These are phyloP conservation scores for Bombus balteatus DNA, from an alignment of 1,140 invertebrate genomes.

Conservation along the genomic window DNA sequence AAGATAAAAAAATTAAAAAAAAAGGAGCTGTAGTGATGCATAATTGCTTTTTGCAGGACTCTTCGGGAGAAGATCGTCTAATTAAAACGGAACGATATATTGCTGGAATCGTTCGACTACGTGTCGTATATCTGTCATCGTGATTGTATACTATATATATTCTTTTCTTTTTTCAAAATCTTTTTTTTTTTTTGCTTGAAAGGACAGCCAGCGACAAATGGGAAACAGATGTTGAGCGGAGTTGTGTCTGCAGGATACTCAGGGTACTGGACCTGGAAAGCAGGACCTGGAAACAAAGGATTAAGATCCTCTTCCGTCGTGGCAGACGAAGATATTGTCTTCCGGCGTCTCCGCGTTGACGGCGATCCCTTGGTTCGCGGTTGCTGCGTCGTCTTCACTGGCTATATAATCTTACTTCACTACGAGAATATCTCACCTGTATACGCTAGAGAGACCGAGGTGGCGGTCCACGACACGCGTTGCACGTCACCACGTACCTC, in stretches of 20 bases:
- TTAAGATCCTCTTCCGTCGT: constrained; percentile 74
- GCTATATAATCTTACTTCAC: constrained; percentile 55
- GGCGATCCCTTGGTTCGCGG: constrained; percentile 35
- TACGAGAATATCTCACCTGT: constrained; percentile 61
- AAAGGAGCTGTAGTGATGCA: constrained; percentile 52
- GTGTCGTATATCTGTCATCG: constrained; percentile 50
- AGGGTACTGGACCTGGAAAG: constrained; percentile 80
- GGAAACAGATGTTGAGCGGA: constrained; percentile 79
- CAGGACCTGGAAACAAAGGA: constrained; percentile 83
- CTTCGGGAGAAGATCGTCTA: constrained; percentile 40
- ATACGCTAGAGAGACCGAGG: constrained; percentile 57
- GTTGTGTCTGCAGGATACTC: constrained; percentile 82
- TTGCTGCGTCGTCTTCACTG: constrained; percentile 53
- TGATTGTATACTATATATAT: constrained; percentile 40
- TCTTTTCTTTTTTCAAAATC: background rate
- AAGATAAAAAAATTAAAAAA: background rate
- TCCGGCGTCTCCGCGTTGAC: constrained; percentile 51
- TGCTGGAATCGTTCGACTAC: constrained; percentile 38
- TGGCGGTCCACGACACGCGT: constrained; percentile 45
- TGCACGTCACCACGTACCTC: background rate
- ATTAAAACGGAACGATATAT: constrained; percentile 50
- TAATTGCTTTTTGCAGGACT: constrained; percentile 41
- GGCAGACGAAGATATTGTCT: constrained; percentile 44
- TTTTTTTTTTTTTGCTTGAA: constrained; percentile 66
- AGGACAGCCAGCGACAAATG: constrained; percentile 79